Evolutionary conservation across 2,113 vertebrate species (phyloP).

Genomic region (Xenopus laevis): DNA sequence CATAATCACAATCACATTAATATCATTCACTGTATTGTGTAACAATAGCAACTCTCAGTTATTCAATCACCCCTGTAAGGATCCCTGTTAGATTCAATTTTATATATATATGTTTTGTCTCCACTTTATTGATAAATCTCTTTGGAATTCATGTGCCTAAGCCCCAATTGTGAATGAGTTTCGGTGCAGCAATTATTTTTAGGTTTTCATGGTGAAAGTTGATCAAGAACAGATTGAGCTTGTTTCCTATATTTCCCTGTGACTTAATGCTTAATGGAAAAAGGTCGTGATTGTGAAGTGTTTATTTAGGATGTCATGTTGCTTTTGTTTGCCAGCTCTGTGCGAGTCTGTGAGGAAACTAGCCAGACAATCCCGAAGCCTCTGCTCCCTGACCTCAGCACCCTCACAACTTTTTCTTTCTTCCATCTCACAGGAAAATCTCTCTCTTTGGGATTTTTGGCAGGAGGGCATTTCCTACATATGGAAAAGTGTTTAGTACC

Average conservation of each 20-base stretch:
- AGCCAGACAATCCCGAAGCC: constrained; percentile 67
- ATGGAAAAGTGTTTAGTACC: constrained; percentile 74
- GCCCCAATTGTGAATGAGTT: constrained; percentile 36
- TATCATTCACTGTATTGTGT: no score
- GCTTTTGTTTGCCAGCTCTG: constrained; percentile 59
- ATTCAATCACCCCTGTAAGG: no score
- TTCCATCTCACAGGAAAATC: constrained; percentile 65
- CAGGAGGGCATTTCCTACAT: constrained; percentile 66
- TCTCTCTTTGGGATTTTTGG: constrained; percentile 52
- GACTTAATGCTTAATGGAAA: constrained; percentile 66
- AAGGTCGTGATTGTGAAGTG: constrained; percentile 63
- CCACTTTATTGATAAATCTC: no score
- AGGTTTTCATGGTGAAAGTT: constrained; percentile 51
- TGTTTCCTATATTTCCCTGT: constrained; percentile 45
- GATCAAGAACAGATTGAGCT: constrained; percentile 62
- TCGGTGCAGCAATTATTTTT: constrained; percentile 54
- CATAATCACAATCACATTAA: no score
- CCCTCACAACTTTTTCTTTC: constrained; percentile 63
- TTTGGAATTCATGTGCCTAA: no score
- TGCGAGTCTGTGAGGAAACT: constrained; percentile 67
- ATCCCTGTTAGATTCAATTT: no score
- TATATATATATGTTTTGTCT: no score
- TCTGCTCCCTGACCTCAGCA: constrained; percentile 64
- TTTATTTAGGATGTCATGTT: constrained; percentile 64
- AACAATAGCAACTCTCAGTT: no score